Percentiles rank a stretch among this genome's conserved stretches.
Evolutionary conservation across 2,888 invertebrate genomes (phyloP).

Genomic region (Timandra comae): DNA sequence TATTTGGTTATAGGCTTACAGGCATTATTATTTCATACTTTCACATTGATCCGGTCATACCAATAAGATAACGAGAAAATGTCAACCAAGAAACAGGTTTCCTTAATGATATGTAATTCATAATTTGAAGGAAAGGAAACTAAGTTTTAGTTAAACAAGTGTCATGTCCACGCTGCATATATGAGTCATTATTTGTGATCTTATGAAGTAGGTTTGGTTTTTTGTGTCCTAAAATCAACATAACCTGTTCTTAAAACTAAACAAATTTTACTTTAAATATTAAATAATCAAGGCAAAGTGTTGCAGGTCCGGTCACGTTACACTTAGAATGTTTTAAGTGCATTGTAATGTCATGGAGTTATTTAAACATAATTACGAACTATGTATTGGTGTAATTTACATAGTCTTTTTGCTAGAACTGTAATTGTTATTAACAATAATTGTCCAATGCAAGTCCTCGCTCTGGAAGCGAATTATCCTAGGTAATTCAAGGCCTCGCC

Average conservation of each 20-base stretch:
- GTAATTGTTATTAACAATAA: slow-evolving; percentile 26
- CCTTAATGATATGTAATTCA: too few relatives aligned
- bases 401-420: slow-evolving; percentile 45
- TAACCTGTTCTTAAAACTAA: slow-evolving; percentile 3
- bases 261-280: slow-evolving; percentile 2
- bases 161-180: slow-evolving; percentile 4
- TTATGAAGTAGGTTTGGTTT: slow-evolving; percentile 15
- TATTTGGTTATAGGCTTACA: too few relatives aligned
- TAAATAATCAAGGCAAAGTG: background rate
- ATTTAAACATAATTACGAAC: slow-evolving; percentile 40
- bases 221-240: background rate
- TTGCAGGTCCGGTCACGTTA: background rate
- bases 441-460: slow-evolving; percentile 40
- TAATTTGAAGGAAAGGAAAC: too few relatives aligned
- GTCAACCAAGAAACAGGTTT: too few relatives aligned
- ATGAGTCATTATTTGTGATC: slow-evolving; percentile 21
- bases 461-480: slow-evolving; percentile 51
- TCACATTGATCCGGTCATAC: too few relatives aligned
- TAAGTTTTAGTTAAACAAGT: background rate
- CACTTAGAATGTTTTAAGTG: too few relatives aligned
- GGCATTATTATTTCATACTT: background rate
- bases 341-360: slow-evolving; percentile 33
- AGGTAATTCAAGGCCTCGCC: slow-evolving; percentile 48
- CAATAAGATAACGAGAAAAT: too few relatives aligned
- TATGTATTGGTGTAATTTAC: slow-evolving; percentile 47